Evolutionary conservation across 1,140 invertebrate species (phyloP), one percentile per base, ranked within the genome.

Genomic region (Pteromalus puparum): DNA sequence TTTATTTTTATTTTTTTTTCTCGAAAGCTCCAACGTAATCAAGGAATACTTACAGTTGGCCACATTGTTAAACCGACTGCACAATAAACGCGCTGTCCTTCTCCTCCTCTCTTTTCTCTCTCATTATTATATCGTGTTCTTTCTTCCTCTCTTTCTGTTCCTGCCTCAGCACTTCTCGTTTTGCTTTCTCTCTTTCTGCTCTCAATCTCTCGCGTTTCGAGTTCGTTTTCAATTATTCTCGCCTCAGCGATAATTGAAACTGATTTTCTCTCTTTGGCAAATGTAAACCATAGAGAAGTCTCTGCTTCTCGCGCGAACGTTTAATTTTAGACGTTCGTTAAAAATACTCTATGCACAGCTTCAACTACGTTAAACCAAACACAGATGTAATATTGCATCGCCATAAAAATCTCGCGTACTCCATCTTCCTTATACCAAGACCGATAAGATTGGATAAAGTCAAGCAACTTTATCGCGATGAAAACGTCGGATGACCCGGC

Each of bases 151-250:
- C 21, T 61, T n/a, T 61, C 53, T 53, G 48, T 18, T 53, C 13
- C 48, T 61, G 26, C 28, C 68, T 70, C 38, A 75, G 10, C n/a
- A 34, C 34, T 46, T 75, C 38, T 75, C 73, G 26, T 75, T 75
- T 75, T 42, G 34, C 10, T 24, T 9, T 7, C 21, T 75, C 34
- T 1, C 26, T 28, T 34, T 78, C 46, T 70, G 30, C 30, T 70
- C 42, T 78, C 73, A 72, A 76, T 53, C 30, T 53, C 30, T 75
- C 18, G 61, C 74, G 9, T 83, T 61, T 48, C 73, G 67, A 42
- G 28, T 83, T 79, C 34, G 28, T 77, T 83, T 77, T 83, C 67
- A 76, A 83, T 83, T 79, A 83, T 83, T 83, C 76, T 34, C 65
- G 30, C 72, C 42, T 79, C 75, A 26, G 61, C 34, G 76, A 61